Base-by-base conservation (phyloP, 2,113 vertebrate species). In the Ciconia stormi region DNA sequence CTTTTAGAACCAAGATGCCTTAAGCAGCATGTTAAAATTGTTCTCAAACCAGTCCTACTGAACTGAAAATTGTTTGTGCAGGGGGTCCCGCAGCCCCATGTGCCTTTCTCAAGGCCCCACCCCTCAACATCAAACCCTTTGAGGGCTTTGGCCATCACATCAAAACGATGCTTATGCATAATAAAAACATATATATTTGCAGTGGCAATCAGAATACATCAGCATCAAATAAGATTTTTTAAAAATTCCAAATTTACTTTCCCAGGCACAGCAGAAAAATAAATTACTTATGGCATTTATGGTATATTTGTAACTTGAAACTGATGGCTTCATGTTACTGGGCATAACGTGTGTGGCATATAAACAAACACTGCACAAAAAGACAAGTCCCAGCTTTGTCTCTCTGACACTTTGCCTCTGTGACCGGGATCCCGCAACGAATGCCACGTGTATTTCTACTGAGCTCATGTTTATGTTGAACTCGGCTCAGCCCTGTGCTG, bases 361-460 rank as follows among this genome's bases (percentile, higher is more conserved):
- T 93, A 95, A 95, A 96, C 91, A 97, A 95, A 93, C 32, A 72
- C 66, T 9, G 52, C 34, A 11, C 80, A 29, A 82, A 96, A 82
- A 53, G 92, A 94, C 86, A 96, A 97, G 63, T 66, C 84, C 71
- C 89, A 74, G 83, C 95, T 96, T 95, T 97, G 94, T 97, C 74
- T 94, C 67, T 63, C 53, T 85, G 87, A 96, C 93, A 77, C 95
- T 91, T 89, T 21, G 58, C 92, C 91, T 94, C 87, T 84, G 84
- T 87, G 88, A 78, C 79, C 9, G 2, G 56, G 42, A 56, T 79
- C 78, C 91, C 81, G 66, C 84, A 88, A 6, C 7, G 25, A 79
- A 40, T 4, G 25, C 80, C 94, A 89, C 90, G 78, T 69, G 50
- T 62, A 26, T 89, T 91, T 80, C 67, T 96, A 89, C 91, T 93